These are phyloP conservation scores for Clarias fuscus DNA, from an alignment of 2,797 vertebrate genomes.

Conservation along the genomic window DNA sequence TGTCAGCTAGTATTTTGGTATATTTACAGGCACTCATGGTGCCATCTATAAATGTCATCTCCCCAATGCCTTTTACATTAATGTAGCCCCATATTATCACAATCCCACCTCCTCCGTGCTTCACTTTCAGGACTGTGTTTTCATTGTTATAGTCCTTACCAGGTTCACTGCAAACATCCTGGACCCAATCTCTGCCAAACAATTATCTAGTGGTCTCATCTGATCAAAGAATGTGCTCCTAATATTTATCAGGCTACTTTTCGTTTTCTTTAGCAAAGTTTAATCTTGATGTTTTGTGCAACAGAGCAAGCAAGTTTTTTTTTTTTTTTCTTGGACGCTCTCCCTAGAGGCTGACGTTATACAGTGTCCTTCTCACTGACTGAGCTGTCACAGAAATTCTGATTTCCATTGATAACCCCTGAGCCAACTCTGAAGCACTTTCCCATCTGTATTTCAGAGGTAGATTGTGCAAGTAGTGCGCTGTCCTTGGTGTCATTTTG, in stretches of 20 bases:
- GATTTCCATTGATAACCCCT: constrained; percentile 9
- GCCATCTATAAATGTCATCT: neutral
- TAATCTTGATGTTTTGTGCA: neutral
- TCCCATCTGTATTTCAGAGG: neutral
- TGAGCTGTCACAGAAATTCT: constrained; percentile 12
- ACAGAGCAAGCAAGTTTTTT: no score
- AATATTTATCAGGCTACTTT: neutral
- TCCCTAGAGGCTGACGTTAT: neutral
- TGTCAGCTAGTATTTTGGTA: neutral
- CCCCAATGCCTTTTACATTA: no score
- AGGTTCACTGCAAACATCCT: no score
- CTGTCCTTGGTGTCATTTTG: neutral
- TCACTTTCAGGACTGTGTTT: no score
- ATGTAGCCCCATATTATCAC: no score
- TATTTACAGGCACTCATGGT: neutral
- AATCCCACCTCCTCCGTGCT: no score
- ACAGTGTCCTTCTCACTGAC: constrained; percentile 5
- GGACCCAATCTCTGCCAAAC: no score
- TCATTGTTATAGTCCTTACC: no score
- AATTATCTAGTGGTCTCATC: no score
- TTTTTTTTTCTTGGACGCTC: no score
- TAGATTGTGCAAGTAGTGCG: neutral
- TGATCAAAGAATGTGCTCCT: no score
- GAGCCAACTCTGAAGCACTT: neutral
- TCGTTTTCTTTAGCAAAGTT: neutral